Evolutionary conservation across 2,797 vertebrate genomes (phyloP), one percentile per base, ranked within the genome.

Genomic region (Lepus oiostolus): DNA sequence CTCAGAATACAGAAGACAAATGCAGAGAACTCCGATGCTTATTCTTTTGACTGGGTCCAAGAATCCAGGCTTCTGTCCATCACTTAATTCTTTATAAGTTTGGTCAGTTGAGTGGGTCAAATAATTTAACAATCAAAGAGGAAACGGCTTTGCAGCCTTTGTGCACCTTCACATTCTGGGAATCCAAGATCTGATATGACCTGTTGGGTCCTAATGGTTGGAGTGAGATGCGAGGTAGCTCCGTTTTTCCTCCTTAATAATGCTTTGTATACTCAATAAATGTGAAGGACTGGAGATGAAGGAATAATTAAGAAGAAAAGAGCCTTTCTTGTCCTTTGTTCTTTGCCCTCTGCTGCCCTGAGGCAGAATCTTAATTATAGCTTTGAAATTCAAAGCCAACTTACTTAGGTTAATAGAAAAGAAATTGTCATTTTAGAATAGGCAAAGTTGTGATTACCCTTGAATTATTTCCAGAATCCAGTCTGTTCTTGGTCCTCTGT

Each of bases 321-420:
- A 71, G 4, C 4, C 19, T 89, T 60, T 79, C 65, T 82, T 50
- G 16, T 16, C 30, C 74, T 95, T 95, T 94, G 58, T 90, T 87
- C 89, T 88, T 85, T 77, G 52, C 21, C 22, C 30, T 92, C 42
- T 71, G 42, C 85, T 79, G 72, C 74, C 85, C 35, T 54, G 32
- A 96, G 91, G 82, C 54, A 54, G 65, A 91, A 71, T 52, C 38
- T 87, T 90, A 91, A 96, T 93, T 94, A 89, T 24, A 95, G 85
- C 47, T 91, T 93, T 94, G 88, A 86, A 88, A 96, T 90, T 22
- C 70, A 90, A 96, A 91, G 24, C 12, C 81, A 67, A 62, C 32
- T 92, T 58, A 58, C 52, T 91, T 75, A 90, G 77, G 79, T 79
- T 87, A 75, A 84, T 47, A 71, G 87, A 82, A 93, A 85, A 94